phyloP scores from a whole-genome alignment of 1,140 invertebrate genomes.

The Saxidomus purpurata region DNA sequence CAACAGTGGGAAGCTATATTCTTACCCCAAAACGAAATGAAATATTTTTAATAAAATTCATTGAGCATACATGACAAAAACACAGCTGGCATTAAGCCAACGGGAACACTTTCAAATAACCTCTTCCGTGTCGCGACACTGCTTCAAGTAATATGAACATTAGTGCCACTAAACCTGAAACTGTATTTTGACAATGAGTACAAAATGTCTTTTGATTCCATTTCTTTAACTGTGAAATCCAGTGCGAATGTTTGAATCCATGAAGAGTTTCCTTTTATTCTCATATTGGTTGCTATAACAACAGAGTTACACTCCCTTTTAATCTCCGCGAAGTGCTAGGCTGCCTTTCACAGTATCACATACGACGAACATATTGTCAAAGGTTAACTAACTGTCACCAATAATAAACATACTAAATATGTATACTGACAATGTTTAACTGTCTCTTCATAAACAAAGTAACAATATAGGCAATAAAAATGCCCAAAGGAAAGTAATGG shows the following conservation, averaged over 20 bases:
- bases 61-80: constrained; percentile 32
- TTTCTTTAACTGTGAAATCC: too few relatives aligned
- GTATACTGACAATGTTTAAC: constrained; percentile 7
- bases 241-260: too few relatives aligned
- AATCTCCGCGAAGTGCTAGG: background rate
- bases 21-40: constrained; percentile 7
- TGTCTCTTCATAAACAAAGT: background rate
- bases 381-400: background rate
- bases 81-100: background rate
- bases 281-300: too few relatives aligned
- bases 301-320: too few relatives aligned
- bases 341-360: constrained; percentile 27
- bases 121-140: too few relatives aligned
- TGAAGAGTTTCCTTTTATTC: too few relatives aligned
- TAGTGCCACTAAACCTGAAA: too few relatives aligned
- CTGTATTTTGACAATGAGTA: too few relatives aligned
- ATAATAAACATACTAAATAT: background rate
- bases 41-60: background rate
- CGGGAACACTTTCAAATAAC: background rate
- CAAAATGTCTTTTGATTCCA: too few relatives aligned
- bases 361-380: background rate
- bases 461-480: constrained; percentile 11
- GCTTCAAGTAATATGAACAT: too few relatives aligned
- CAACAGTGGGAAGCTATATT: background rate
- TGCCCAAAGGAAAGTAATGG: background rate